A percentile compares a stretch with the other conserved stretches of the same genome.
Conservation (phyloP, 2,113 vertebrate species). For the Poecilia latipinna region DNA sequence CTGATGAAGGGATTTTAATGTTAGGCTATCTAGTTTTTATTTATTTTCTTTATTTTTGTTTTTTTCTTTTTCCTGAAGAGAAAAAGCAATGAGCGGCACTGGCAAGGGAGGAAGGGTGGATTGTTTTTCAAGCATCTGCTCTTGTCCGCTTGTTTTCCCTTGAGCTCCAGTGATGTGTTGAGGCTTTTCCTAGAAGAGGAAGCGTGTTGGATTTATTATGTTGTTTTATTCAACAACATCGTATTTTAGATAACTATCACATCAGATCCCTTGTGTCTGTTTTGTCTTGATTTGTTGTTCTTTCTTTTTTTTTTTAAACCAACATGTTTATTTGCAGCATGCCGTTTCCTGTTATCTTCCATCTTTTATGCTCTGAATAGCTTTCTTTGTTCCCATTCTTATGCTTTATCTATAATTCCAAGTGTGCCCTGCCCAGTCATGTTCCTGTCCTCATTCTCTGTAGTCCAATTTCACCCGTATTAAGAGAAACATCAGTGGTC, state of each 20-base stretch:
- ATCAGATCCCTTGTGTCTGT: neutral
- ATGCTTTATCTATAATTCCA: neutral
- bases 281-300: neutral
- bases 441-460: constrained; percentile 20
- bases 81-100: constrained; percentile 27
- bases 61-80: constrained; percentile 23
- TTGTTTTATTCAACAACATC: neutral
- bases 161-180: constrained; percentile 38
- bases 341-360: neutral
- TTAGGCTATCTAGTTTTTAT: neutral
- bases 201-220: constrained; percentile 30
- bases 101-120: constrained; percentile 29
- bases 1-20: constrained; percentile 58
- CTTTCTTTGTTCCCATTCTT: neutral
- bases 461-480: constrained; percentile 38
- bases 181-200: constrained; percentile 15
- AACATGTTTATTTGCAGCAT: neutral
- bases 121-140: constrained; percentile 49
- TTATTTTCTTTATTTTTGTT: constrained; percentile 28
- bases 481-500: constrained; percentile 46
- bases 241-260: neutral
- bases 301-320: neutral
- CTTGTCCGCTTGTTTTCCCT: constrained; percentile 48
- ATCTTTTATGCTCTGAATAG: neutral
- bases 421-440: constrained; percentile 30